Base-by-base conservation (phyloP, 2,888 invertebrate genomes). In the Coenonympha arcania region DNA sequence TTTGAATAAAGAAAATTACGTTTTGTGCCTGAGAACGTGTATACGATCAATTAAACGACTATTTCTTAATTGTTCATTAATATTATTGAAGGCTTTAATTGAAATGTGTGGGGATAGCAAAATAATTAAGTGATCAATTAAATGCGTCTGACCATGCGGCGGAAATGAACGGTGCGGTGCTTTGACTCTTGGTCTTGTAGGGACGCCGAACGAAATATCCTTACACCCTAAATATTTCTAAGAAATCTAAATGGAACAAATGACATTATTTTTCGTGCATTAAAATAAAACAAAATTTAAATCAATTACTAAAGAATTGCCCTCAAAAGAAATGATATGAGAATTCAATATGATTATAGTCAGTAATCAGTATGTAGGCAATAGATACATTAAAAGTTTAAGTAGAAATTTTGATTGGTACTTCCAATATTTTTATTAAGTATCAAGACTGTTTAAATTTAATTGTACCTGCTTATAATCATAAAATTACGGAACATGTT, bases 41-140 rank as follows among this genome's bases (percentile, higher is more conserved):
- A 66, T 69, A 69, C 76, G 70, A 84, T 84, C 78, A 82, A 84
- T 80, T 79, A 73, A 73, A 79, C 68, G 73, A 69, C 70, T 69
- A 72, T 81, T 78, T 73, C 76, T 84, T 83, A 84, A 83, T 82
- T 83, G 80, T 78, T 81, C 78, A 81, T 81, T 80, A 75, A 75
- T 78, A 76, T 79, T 79, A 81, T 79, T 79, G 76, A 75, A 71
- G 59, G 66, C 68, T 79, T 83, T 79, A 82, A 83, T 81, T 83
- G 77, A 77, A 73, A 72, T 73, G 77, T 74, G 73, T 74, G 71
- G 61, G 68, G 70, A 80, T 82, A 73, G 79, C 80, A 73, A 83
- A 81, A 82, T 83, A 82, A 83, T 83, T 79, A 82, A 82, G 82
- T 76, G 79, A 78, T 83, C 80, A 81, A 85, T 84, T 85, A 54